phyloP scores from a whole-genome alignment of 1,140 invertebrate species.

The Aradophagus sp. region DNA sequence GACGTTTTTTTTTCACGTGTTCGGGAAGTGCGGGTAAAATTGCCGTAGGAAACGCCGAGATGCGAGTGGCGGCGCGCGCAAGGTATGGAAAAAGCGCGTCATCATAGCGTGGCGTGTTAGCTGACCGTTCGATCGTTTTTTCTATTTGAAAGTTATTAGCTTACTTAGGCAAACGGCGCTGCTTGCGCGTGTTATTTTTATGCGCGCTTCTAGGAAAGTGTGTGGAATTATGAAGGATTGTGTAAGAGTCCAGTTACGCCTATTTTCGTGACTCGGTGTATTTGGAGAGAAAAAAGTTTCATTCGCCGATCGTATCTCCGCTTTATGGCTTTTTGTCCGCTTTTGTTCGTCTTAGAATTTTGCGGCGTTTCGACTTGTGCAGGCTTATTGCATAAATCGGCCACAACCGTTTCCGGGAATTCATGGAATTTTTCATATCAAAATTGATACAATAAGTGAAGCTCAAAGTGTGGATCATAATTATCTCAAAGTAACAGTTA shows the following conservation, averaged over 20 bases:
- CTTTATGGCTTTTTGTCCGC: background rate
- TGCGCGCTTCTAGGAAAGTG: conserved; percentile 11
- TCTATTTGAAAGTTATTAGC: conserved; percentile 7
- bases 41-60: too few species aligned
- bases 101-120: conserved; percentile 1
- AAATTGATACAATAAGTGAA: too few species aligned
- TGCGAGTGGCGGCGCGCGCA: too few species aligned
- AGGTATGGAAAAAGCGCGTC: conserved; percentile 2
- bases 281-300: background rate
- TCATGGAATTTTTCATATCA: too few species aligned
- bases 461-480: too few species aligned
- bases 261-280: conserved; percentile 12
- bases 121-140: conserved; percentile 4
- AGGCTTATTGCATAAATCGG: too few species aligned
- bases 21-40: too few species aligned
- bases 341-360: background rate
- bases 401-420: too few species aligned
- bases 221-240: conserved; percentile 10
- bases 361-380: background rate
- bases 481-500: too few species aligned
- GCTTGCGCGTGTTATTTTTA: conserved; percentile 1
- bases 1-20: too few species aligned
- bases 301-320: too few species aligned
- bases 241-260: conserved; percentile 5
- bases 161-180: conserved; percentile 14